phyloP scores from a whole-genome alignment of 2,797 vertebrate genomes.

The Luscinia luscinia region DNA sequence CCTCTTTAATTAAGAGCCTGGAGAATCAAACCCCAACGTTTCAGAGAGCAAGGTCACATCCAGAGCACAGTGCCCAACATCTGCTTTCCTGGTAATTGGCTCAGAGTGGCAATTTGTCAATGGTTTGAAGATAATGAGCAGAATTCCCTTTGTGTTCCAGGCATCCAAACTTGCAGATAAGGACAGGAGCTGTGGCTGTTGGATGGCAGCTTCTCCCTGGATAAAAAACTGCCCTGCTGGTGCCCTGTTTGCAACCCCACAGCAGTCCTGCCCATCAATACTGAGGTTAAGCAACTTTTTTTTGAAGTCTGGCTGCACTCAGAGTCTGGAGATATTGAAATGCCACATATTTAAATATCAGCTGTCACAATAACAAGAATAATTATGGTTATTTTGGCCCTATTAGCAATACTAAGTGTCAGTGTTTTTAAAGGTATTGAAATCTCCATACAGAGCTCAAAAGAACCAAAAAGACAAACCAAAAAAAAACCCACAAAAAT shows the following conservation, averaged over 20 bases:
- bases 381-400: background rate
- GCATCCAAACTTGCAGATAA: background rate
- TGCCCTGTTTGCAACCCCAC: background rate
- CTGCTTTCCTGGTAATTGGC: conserved; percentile 4
- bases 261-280: background rate
- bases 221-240: no score
- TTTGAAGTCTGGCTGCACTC: background rate
- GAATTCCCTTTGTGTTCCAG: background rate
- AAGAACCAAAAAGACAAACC: background rate
- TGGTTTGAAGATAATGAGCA: background rate
- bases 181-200: background rate
- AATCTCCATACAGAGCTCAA: background rate
- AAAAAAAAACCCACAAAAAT: no score
- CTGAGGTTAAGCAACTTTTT: background rate
- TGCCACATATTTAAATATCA: background rate
- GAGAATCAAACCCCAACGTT: background rate
- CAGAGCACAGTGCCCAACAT: background rate
- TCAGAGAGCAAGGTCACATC: background rate
- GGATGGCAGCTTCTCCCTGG: background rate
- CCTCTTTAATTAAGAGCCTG: background rate
- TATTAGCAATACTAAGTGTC: background rate
- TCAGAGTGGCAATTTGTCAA: background rate
- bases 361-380: background rate
- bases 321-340: background rate
- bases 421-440: background rate